These are phyloP conservation scores for Chymomyza fuscimana DNA, from an alignment of 2,888 invertebrate species.

Conservation along the genomic window DNA sequence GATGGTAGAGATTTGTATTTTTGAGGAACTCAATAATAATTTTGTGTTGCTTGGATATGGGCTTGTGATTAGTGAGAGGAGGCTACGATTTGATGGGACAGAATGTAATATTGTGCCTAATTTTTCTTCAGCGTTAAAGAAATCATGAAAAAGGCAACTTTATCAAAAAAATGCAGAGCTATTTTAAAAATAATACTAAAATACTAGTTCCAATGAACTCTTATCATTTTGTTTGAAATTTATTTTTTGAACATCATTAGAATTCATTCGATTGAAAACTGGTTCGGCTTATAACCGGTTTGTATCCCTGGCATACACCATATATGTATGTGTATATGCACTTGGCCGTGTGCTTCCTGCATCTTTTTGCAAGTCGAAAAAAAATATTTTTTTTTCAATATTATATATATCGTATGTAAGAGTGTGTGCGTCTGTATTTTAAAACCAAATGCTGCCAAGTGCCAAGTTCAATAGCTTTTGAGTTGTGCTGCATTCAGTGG, in stretches of 20 bases:
- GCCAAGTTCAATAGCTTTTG: conserved; percentile 72
- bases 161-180: too few relatives aligned
- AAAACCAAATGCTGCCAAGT: conserved; percentile 60
- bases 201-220: too few relatives aligned
- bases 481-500: conserved; percentile 6
- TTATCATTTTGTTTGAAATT: too few relatives aligned
- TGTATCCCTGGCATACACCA: not conserved
- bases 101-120: too few relatives aligned
- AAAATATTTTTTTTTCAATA: not conserved
- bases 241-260: not conserved
- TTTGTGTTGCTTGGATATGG: too few relatives aligned
- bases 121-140: too few relatives aligned
- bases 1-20: too few relatives aligned
- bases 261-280: conserved; percentile 1
- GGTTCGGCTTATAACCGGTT: not conserved
- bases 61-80: too few relatives aligned
- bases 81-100: too few relatives aligned
- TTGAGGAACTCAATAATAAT: too few relatives aligned
- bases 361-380: conserved; percentile 23
- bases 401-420: conserved; percentile 42
- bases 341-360: conserved; percentile 51
- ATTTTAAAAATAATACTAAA: too few relatives aligned
- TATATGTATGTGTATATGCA: not conserved
- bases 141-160: too few relatives aligned
- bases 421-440: conserved; percentile 49